Evolutionary conservation across 2,888 invertebrate genomes (phyloP).

Genomic region (Perithous albicinctus): DNA sequence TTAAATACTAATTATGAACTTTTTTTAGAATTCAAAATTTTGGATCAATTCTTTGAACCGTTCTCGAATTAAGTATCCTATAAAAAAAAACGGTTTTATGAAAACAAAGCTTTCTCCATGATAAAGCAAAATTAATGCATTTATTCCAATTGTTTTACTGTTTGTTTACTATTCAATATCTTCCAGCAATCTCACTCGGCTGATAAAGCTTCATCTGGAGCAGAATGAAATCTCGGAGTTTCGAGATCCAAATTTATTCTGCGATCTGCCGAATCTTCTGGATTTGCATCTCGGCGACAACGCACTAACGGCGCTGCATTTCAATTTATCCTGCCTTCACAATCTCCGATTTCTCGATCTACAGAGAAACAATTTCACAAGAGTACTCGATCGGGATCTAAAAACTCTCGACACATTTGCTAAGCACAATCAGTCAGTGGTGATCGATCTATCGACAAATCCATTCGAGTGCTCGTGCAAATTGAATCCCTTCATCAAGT

Average conservation of each 20-base stretch:
- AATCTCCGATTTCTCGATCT: conserved; percentile 89
- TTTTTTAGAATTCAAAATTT: too few species aligned
- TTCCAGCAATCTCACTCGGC: conserved; percentile 87
- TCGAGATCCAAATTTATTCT: conserved; percentile 89
- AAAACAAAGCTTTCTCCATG: too few species aligned
- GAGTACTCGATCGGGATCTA: conserved; percentile 85
- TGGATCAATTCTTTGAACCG: too few species aligned
- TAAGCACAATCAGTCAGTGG: conserved; percentile 85
- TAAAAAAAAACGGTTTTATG: too few species aligned
- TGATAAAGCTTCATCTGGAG: conserved; percentile 90
- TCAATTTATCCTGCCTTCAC: conserved; percentile 89
- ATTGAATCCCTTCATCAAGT: conserved; percentile 87
- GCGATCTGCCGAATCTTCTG: conserved; percentile 88
- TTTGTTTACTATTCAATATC: conserved; percentile 3
- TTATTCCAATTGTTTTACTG: background rate
- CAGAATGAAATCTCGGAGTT: conserved; percentile 91
- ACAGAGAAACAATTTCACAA: conserved; percentile 88
- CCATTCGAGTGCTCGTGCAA: conserved; percentile 90
- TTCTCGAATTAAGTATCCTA: too few species aligned
- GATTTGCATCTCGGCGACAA: conserved; percentile 91
- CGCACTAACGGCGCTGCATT: conserved; percentile 87
- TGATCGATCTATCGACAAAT: conserved; percentile 89
- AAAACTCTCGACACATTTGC: conserved; percentile 87
- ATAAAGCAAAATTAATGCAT: background rate
- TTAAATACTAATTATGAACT: too few species aligned